Conservation (phyloP, 1,140 invertebrate genomes). For the Euschistus heros region DNA sequence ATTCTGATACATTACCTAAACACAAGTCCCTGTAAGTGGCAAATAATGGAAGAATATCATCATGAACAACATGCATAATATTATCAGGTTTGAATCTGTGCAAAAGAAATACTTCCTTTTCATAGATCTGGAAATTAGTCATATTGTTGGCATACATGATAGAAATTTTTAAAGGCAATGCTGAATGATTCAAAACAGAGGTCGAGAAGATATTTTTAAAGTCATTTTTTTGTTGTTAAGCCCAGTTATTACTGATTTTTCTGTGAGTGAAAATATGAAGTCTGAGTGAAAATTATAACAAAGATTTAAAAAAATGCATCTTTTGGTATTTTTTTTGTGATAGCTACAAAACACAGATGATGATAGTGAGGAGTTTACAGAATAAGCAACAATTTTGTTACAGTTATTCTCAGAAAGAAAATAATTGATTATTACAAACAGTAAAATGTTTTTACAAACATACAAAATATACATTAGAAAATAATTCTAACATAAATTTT, state of each 20-base stretch:
- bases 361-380: neutral
- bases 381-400: neutral
- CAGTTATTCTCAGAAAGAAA: no score
- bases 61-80: slow-evolving; percentile 47
- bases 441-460: no score
- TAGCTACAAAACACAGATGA: slow-evolving; percentile 26
- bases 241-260: slow-evolving; percentile 27
- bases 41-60: slow-evolving; percentile 43
- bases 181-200: slow-evolving; percentile 28
- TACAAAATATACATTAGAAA: no score
- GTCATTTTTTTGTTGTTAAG: slow-evolving; percentile 23
- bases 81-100: slow-evolving; percentile 44
- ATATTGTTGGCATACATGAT: slow-evolving; percentile 6
- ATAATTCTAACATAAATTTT: no score
- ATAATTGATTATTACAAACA: no score
- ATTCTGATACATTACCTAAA: slow-evolving; percentile 31
- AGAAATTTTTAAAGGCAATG: slow-evolving; percentile 25
- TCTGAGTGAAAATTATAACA: slow-evolving; percentile 26
- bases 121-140: slow-evolving; percentile 10
- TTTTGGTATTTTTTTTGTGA: slow-evolving; percentile 17
- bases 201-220: slow-evolving; percentile 28
- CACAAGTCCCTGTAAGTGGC: slow-evolving; percentile 34
- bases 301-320: slow-evolving; percentile 30
- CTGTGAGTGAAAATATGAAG: slow-evolving; percentile 27
- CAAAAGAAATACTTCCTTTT: slow-evolving; percentile 25